A percentile compares a stretch with the other conserved stretches of the same genome.
These are phyloP conservation scores for Kobus ellipsiprymnus DNA, from an alignment of 2,113 vertebrate species.

Conservation along the genomic window DNA sequence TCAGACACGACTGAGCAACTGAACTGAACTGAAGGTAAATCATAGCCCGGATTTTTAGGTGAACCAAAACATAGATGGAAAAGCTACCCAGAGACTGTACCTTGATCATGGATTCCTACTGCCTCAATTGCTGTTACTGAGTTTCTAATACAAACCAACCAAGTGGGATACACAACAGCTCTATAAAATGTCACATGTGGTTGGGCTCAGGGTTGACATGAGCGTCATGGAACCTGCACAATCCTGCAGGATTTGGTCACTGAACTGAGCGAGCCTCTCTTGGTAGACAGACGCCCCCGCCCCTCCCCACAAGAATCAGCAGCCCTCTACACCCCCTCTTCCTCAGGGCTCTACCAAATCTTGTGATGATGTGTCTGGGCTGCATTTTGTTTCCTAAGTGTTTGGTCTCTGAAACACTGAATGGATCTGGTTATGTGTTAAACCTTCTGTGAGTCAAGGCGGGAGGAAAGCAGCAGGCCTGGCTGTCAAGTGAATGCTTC, in stretches of 20 bases:
- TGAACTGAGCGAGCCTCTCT: neutral
- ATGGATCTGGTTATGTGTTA: neutral
- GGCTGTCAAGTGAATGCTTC: neutral
- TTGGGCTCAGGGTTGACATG: neutral
- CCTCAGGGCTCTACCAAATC: neutral
- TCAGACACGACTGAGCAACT: neutral
- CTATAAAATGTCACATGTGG: neutral
- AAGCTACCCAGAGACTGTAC: neutral
- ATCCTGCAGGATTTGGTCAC: neutral
- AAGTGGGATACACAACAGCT: neutral
- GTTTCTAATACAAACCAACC: neutral
- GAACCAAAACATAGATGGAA: neutral
- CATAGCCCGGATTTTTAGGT: neutral
- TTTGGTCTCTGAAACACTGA: neutral
- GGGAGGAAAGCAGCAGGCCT: neutral
- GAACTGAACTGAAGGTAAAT: neutral
- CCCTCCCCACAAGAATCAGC: neutral
- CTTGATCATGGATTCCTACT: neutral
- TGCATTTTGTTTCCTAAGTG: neutral
- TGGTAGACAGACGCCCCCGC: neutral
- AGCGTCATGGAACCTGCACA: neutral
- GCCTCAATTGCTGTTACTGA: neutral
- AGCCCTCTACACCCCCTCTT: neutral
- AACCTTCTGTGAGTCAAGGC: neutral
- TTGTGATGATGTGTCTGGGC: neutral